These are phyloP conservation scores for Pseudolycoriella hygida DNA, from an alignment of 2,888 invertebrate genomes.

Conservation along the genomic window DNA sequence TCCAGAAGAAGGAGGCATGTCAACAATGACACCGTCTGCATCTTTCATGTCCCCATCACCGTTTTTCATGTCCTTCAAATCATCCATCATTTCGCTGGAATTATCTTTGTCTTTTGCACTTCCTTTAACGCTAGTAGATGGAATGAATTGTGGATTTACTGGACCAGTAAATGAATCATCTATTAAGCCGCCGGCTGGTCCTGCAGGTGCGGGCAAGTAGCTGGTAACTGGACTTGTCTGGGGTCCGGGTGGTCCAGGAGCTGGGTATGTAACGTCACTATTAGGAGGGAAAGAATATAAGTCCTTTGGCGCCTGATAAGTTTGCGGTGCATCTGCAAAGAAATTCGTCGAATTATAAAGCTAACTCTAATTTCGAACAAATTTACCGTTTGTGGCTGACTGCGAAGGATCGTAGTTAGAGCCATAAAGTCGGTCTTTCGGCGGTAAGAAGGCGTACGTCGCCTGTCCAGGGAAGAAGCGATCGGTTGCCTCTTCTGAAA, in stretches of 20 bases:
- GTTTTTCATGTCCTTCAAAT: neutral
- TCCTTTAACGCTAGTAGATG: neutral
- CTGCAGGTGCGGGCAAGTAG: slow-evolving; percentile 6
- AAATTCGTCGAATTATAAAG: too few species aligned
- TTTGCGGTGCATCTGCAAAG: too few species aligned
- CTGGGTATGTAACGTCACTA: neutral
- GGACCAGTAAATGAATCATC: slow-evolving; percentile 1
- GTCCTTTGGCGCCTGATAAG: slow-evolving; percentile 2
- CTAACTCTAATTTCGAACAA: too few species aligned
- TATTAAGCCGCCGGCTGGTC: neutral
- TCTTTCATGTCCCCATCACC: slow-evolving; percentile 1
- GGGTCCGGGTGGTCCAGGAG: neutral
- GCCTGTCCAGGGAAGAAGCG: slow-evolving; percentile 24
- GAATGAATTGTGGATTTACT: neutral
- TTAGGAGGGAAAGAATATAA: slow-evolving; percentile 7
- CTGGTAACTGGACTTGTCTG: neutral
- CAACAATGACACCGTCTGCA: neutral
- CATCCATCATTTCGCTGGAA: neutral
- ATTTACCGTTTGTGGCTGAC: too few species aligned
- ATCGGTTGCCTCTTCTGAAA: slow-evolving; percentile 13
- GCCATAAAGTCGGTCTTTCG: slow-evolving; percentile 12
- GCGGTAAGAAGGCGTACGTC: slow-evolving; percentile 18
- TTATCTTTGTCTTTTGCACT: neutral
- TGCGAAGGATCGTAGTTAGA: slow-evolving; percentile 13
- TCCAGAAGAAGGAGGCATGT: neutral